These are phyloP conservation scores for Carassius carassius DNA, from an alignment of 2,113 vertebrate genomes.

Conservation along the genomic window DNA sequence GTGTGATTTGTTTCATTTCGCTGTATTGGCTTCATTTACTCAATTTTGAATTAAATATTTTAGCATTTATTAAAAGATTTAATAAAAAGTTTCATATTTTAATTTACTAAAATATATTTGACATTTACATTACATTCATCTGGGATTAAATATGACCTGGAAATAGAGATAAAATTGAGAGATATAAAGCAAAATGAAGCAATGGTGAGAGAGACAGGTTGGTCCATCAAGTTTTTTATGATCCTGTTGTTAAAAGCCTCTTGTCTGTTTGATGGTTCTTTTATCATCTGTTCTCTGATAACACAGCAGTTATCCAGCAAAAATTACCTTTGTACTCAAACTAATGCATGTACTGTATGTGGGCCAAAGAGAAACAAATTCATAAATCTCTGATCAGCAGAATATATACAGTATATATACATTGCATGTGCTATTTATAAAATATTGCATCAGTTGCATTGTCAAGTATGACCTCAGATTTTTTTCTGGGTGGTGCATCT, in stretches of 20 bases:
- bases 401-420: too few relatives aligned
- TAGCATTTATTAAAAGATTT: neutral
- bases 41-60: neutral
- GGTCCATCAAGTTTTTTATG: neutral
- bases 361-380: neutral
- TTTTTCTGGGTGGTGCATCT: neutral
- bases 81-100: too few relatives aligned
- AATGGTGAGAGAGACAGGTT: neutral
- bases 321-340: slow-evolving; percentile 20
- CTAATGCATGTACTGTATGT: slow-evolving; percentile 7
- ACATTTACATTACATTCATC: too few relatives aligned
- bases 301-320: slow-evolving; percentile 4
- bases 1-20: too few relatives aligned
- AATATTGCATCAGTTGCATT: neutral
- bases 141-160: neutral
- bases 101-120: neutral
- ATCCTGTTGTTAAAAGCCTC: slow-evolving; percentile 7
- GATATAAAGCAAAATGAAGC: neutral
- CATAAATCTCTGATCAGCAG: slow-evolving; percentile 12
- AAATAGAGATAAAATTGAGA: neutral
- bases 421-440: too few relatives aligned
- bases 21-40: neutral
- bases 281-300: slow-evolving; percentile 20
- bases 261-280: slow-evolving; percentile 18
- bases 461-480: too few relatives aligned